Evolutionary conservation across 2,113 vertebrate genomes (phyloP).

Genomic region (Equus quagga): DNA sequence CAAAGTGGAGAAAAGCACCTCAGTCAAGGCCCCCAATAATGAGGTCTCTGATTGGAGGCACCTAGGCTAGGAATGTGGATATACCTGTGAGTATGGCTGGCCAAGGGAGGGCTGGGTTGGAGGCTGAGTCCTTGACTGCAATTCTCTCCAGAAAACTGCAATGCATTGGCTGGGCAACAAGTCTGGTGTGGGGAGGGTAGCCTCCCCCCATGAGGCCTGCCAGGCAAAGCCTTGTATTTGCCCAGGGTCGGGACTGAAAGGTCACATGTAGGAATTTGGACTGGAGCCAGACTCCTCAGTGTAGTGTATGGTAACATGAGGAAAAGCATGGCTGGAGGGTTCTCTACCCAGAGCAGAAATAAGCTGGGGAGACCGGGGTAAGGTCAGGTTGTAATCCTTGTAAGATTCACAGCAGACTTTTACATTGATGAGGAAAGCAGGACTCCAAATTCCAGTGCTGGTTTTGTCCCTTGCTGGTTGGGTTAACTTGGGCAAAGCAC

Average conservation of each 20-base stretch:
- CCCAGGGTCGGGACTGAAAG: background rate
- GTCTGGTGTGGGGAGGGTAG: background rate
- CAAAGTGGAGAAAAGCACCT: background rate
- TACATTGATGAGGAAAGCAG: background rate
- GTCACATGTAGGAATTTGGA: background rate
- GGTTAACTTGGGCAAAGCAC: background rate
- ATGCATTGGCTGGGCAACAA: fast-evolving
- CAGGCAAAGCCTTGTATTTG: background rate
- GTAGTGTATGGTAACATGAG: no score
- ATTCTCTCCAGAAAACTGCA: background rate
- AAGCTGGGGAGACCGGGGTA: background rate
- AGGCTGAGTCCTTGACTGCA: background rate
- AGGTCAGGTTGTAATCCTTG: background rate
- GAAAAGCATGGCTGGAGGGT: background rate
- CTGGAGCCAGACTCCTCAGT: background rate
- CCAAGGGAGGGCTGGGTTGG: fast-evolving
- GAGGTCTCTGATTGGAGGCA: background rate
- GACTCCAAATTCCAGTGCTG: background rate
- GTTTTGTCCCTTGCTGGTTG: background rate
- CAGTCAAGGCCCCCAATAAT: background rate
- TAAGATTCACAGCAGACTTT: background rate
- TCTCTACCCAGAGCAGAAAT: background rate
- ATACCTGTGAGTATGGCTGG: background rate
- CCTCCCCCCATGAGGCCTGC: no score
- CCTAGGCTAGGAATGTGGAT: background rate